These are phyloP conservation scores for Neostethus bicornis DNA, from an alignment of 2,797 vertebrate genomes.

Conservation along the genomic window DNA sequence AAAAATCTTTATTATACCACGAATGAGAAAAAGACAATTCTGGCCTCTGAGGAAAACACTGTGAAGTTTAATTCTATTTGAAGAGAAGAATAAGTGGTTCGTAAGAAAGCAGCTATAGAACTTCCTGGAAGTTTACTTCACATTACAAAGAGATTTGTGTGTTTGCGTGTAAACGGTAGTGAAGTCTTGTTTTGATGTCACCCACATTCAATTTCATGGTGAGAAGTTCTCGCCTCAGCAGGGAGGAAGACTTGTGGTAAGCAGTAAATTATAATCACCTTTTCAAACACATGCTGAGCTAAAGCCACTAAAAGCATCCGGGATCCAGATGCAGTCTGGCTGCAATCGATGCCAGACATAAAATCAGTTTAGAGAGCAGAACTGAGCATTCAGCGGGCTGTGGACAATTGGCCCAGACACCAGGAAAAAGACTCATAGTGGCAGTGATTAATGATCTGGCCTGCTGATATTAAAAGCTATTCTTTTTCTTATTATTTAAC, in stretches of 20 bases:
- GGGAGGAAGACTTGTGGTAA: conserved; percentile 44
- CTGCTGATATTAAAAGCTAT: conserved; percentile 67
- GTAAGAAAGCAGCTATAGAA: conserved; percentile 16
- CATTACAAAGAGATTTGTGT: conserved; percentile 44
- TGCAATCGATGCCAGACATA: conserved; percentile 49
- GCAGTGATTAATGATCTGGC: conserved; percentile 71
- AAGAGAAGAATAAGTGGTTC: conserved; percentile 11
- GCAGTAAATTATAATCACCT: conserved; percentile 68
- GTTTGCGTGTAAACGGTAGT: conserved; percentile 64
- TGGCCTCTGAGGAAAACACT: conserved; percentile 20
- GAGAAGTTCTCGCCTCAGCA: conserved; percentile 40
- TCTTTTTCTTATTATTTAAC: conserved; percentile 68
- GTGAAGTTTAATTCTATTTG: conserved; percentile 27
- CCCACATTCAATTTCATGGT: conserved; percentile 62
- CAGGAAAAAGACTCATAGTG: conserved; percentile 59
- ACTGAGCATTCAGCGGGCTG: conserved; percentile 34
- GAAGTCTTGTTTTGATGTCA: conserved; percentile 58
- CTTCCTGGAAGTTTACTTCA: conserved; percentile 41
- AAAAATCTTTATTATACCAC: not conserved
- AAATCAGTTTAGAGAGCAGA: conserved; percentile 54
- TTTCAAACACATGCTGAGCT: conserved; percentile 59
- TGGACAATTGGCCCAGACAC: conserved; percentile 48
- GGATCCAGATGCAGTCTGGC: conserved; percentile 61
- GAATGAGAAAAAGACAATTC: not conserved
- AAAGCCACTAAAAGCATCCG: conserved; percentile 65